A percentile compares a stretch with the other conserved stretches of the same genome.
These are phyloP conservation scores for Spermophilus dauricus DNA, from an alignment of 2,113 vertebrate genomes.

Conservation along the genomic window DNA sequence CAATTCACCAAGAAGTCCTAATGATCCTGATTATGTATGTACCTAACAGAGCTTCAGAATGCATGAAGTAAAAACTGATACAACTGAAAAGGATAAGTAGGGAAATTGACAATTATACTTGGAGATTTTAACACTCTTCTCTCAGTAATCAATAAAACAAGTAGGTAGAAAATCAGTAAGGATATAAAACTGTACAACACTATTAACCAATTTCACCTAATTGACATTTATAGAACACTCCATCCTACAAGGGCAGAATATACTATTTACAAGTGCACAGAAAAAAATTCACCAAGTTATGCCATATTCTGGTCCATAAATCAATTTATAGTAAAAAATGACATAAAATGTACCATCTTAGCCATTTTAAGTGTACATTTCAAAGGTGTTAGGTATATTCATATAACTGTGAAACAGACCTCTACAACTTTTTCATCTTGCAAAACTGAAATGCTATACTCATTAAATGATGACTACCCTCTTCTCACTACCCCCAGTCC, in stretches of 20 bases:
- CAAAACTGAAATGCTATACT: constrained; percentile 24
- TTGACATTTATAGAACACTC: constrained; percentile 44
- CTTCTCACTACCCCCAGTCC: neutral
- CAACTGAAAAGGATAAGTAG: constrained; percentile 41
- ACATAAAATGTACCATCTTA: constrained; percentile 29
- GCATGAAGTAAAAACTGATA: constrained; percentile 49
- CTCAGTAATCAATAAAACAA: constrained; percentile 63
- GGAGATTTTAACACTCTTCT: constrained; percentile 34
- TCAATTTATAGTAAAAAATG: neutral
- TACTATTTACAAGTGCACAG: constrained; percentile 27
- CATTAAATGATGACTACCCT: neutral
- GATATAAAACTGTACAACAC: constrained; percentile 37
- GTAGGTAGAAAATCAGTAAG: constrained; percentile 62
- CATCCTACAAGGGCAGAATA: neutral
- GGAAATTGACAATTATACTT: constrained; percentile 31
- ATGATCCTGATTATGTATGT: constrained; percentile 20
- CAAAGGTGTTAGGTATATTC: neutral
- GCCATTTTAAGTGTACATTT: constrained; percentile 4
- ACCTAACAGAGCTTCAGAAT: constrained; percentile 42
- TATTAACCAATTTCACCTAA: constrained; percentile 55
- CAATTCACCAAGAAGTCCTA: neutral
- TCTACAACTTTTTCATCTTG: constrained; percentile 1
- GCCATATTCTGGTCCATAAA: constrained; percentile 52
- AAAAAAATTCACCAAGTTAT: neutral
- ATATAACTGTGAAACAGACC: neutral